Base-by-base conservation (phyloP, 2,888 invertebrate genomes). In the Lysandra bellargus region DNA sequence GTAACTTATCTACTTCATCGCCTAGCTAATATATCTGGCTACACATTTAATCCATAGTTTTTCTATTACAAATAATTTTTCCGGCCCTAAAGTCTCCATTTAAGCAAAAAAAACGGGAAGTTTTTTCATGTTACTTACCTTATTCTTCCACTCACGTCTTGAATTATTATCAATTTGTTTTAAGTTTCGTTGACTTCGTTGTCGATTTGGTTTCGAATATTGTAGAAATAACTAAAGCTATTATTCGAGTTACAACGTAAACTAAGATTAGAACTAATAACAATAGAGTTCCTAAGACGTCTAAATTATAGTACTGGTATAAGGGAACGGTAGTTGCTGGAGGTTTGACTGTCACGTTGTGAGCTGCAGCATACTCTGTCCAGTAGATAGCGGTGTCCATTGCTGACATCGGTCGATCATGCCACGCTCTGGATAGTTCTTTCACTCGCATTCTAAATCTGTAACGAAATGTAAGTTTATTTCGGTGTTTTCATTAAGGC, bases 311-410 rank as follows among this genome's bases (percentile, higher is more conserved):
- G 80, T 94, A 94, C 84, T 95, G 92, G 84, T 95, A 95, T 37
- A 91, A 84, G 0, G 95, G 95, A 81, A 95, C 91, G 17, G 91
- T 89, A 1, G 91, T 91, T 4, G 95, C 92, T 1, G 95, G 90
- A 1, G 94, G 88, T 73, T 90, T 87, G 84, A 95, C 88, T 1
- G 87, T 87, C 17, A 88, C 83, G 81, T 95, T 95, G 49, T 95
- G 91, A 53, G 92, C 89, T 1, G 95, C 95, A 0, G 95, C 95
- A 84, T 95, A 96, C 86, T 96, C 96, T 0, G 95, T 94, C 96
- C 96, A 96, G 84, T 94, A 96, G 60, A 96, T 88, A 33, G 96
- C 96, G 30, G 92, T 95, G 78, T 96, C 95, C 88, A 96, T 89
- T 0, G 96, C 91, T 0, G 95, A 91, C 81, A 92, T 85, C 0